These are phyloP conservation scores for Heliconius nattereri DNA, from an alignment of 1,140 invertebrate genomes.

Conservation along the genomic window DNA sequence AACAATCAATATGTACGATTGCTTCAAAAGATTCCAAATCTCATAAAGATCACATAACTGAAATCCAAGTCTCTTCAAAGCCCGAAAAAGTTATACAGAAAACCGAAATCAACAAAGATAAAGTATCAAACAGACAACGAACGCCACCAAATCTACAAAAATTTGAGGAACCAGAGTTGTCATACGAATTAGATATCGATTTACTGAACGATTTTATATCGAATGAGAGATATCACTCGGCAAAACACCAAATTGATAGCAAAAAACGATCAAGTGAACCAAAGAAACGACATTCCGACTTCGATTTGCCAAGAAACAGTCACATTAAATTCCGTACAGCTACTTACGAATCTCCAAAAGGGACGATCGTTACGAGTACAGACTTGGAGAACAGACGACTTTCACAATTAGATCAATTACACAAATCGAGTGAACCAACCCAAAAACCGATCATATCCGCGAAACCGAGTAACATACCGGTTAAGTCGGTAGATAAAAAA, in stretches of 20 bases:
- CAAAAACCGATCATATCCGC: slow-evolving; percentile 69
- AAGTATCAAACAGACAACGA: slow-evolving; percentile 69
- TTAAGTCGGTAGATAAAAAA: slow-evolving; percentile 71
- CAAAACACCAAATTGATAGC: slow-evolving; percentile 65
- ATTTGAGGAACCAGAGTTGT: slow-evolving; percentile 63
- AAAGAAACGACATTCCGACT: slow-evolving; percentile 79
- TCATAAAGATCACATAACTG: slow-evolving; percentile 70
- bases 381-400: slow-evolving; percentile 75
- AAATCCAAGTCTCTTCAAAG: slow-evolving; percentile 77
- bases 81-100: slow-evolving; percentile 65
- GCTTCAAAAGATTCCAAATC: slow-evolving; percentile 53
- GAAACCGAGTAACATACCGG: slow-evolving; percentile 78
- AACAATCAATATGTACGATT: slow-evolving; percentile 51
- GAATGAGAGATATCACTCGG: slow-evolving; percentile 74
- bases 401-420: slow-evolving; percentile 76
- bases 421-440: slow-evolving; percentile 52
- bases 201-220: slow-evolving; percentile 75
- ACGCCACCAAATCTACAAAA: slow-evolving; percentile 44
- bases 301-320: slow-evolving; percentile 78
- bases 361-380: slow-evolving; percentile 73
- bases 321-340: slow-evolving; percentile 83
- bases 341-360: slow-evolving; percentile 81
- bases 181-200: slow-evolving; percentile 74
- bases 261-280: slow-evolving; percentile 72
- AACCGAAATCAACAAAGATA: slow-evolving; percentile 57